Evolutionary conservation across 2,888 invertebrate genomes (phyloP).

Genomic region (Iphiclides podalirius): DNA sequence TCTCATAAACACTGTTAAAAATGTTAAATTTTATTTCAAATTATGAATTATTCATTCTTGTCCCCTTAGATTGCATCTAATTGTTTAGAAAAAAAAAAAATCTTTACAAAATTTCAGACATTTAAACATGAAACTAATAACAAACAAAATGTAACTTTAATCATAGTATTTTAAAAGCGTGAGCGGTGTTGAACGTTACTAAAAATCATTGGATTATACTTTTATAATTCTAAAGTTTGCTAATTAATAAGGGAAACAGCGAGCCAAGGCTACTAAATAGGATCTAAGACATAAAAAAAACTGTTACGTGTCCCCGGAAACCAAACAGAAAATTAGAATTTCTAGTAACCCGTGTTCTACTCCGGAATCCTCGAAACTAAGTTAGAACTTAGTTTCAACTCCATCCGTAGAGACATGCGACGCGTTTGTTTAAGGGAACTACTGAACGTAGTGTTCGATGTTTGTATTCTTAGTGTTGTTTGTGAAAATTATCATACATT

Average conservation of each 20-base stretch:
- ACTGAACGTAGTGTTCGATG: constrained; percentile 1
- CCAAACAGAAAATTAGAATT: constrained; percentile 6
- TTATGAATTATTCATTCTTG: too few relatives aligned
- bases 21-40: too few relatives aligned
- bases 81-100: too few relatives aligned
- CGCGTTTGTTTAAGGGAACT: background rate
- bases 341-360: background rate
- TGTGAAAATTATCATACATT: constrained; percentile 11
- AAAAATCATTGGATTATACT: too few relatives aligned
- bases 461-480: constrained; percentile 1
- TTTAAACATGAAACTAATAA: too few relatives aligned
- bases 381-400: constrained; percentile 4
- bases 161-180: too few relatives aligned
- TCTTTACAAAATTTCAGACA: too few relatives aligned
- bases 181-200: too few relatives aligned
- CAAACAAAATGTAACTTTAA: too few relatives aligned
- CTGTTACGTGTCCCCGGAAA: constrained; percentile 5
- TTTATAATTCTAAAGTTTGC: too few relatives aligned
- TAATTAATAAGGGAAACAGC: background rate
- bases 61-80: too few relatives aligned
- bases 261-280: background rate
- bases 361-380: constrained; percentile 5
- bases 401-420: background rate
- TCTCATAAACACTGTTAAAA: too few relatives aligned
- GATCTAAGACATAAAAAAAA: constrained; percentile 1